Evolutionary conservation across 2,797 vertebrate genomes (phyloP), one percentile per base, ranked within the genome.

Genomic region (Sparus aurata): DNA sequence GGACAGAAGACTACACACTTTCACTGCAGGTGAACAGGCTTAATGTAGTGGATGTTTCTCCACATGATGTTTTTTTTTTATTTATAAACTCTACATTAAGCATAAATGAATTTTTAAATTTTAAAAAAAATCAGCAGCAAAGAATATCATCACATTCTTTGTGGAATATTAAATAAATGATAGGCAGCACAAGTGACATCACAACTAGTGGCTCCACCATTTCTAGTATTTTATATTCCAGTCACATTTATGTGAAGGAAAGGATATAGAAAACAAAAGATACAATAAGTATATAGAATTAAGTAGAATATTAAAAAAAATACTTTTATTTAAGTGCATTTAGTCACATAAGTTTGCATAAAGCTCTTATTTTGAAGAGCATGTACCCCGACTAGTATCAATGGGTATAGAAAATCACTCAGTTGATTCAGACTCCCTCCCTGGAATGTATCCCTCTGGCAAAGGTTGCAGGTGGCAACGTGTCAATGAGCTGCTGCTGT

Each of bases 1-100:
- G 98, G 98, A 41, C 98, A 99, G 95, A 99, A 99, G 95, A 99
- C 98, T 79, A 99, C 98, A 3, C 98, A 99, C 94, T 99, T 99
- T 91, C 98, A 99, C 91, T 99, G 98, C 98, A 98, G 98, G 98
- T 99, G 79, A 93, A 82, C 9, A 1, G 11, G 18, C 23, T 5
- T 22, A 34, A 60, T 30, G 20, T 50, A 12, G 1, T 34, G 34
- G 18, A 34, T 9, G 3, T 2, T 59, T 17, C 22, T 47, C 3
- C 3, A 23, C 3, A 15, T 11, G 12, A 30, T 12, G 2, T 57
- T 46, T 53, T 49, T 53, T 49, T 60, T 52, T 20, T 10, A 45
- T 63, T 34, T 25, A 43, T 25, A 46, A 46, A 64, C 46, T 8
- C 12, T 59, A 34, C 1, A 20, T 25, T 23, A 53, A 60, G 13